phyloP scores from a whole-genome alignment of 2,797 vertebrate species.

The Coranthus polyacanthus region DNA sequence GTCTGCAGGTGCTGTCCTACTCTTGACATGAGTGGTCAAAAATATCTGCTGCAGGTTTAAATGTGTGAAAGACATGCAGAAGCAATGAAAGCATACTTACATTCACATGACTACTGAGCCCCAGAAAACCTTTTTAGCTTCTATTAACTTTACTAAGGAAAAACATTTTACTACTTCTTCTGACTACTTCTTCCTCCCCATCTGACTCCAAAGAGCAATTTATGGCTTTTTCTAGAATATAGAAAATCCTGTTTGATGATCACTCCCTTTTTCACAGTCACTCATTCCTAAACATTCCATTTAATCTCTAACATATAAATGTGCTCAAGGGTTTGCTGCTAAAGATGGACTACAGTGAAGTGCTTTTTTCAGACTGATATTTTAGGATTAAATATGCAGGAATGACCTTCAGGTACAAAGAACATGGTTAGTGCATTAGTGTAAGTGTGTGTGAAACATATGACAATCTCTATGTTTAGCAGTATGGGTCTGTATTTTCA shows the following conservation, averaged over 20 bases:
- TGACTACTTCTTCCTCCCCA: no score
- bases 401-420: conserved; percentile 64
- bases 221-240: neutral
- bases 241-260: neutral
- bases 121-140: conserved; percentile 10
- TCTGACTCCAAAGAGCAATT: no score
- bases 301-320: conserved; percentile 44
- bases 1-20: no score
- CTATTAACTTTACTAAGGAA: neutral
- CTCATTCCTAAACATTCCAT: conserved; percentile 17
- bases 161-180: neutral
- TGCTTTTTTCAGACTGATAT: conserved; percentile 38
- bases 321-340: conserved; percentile 22
- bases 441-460: conserved; percentile 40
- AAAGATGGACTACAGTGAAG: conserved; percentile 27
- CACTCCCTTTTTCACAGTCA: neutral
- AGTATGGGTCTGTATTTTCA: conserved; percentile 27
- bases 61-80: no score
- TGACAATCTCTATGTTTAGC: conserved; percentile 60
- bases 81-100: no score
- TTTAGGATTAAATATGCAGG: conserved; percentile 69
- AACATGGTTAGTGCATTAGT: conserved; percentile 80
- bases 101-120: neutral
- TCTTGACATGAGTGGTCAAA: no score
- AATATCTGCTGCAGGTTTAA: no score